Base-by-base conservation (phyloP, 2,113 vertebrate species). In the Prunella fulvescens region DNA sequence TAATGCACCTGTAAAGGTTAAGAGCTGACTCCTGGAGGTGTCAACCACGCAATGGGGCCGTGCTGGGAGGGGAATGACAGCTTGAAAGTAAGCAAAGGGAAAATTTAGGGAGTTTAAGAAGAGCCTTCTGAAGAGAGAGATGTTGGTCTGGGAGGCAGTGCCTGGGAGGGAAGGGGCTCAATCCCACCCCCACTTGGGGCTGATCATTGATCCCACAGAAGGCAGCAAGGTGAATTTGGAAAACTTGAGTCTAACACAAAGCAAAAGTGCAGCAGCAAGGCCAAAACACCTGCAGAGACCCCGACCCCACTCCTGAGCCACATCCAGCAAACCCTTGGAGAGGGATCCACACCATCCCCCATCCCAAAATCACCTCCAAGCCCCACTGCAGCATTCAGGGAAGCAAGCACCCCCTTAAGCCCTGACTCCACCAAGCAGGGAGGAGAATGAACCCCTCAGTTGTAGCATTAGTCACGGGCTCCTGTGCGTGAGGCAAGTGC, bases 231-330 rank as follows among this genome's bases (percentile, higher is more conserved):
- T 11, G 60, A 19, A 23, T 44, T 54, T 17, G 42, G 37, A 37
- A 42, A 81, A 33, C 20, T 6, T 1, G 19, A 77, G 8, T 12
- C 10, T 19, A 19, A 22, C 4, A 16, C 28, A 11, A 76, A 33
- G 40, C 31, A 87, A 33, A 22, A 2, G 7, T 4, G 12, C 40
- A 62, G 47, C 31, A 57, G 25, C 31, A 39, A 31, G 10, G 54
- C 42, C 12, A 44, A 60, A 83, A 62, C 29, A 62, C 15, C 48
- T 12, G 3, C 54, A 42, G 31, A 88, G 39, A 18, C 17, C 64
- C 67, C 0, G 0, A 6, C 4, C 35, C 19, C 0, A 1, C 35
- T 15, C 7, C 48, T 50, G 71, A n/a, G 14, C 11, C 33, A 12
- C 31, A 35, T 24, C 42, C 72, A 71, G 33, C 26, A 44, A 44